phyloP scores from a whole-genome alignment of 1,140 invertebrate species.

The Lamellibrachia luymesi region DNA sequence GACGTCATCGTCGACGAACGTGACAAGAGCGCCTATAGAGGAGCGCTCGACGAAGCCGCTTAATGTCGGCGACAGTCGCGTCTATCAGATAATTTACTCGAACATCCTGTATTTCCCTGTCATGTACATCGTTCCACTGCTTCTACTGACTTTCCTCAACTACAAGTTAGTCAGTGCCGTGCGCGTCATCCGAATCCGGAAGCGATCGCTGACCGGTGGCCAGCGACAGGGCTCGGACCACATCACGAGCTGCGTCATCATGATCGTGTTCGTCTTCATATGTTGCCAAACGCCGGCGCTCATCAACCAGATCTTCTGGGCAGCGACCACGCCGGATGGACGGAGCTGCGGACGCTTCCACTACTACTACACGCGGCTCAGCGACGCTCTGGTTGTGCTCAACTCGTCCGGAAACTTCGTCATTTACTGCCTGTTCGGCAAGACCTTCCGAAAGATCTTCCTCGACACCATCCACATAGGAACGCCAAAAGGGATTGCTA shows the following conservation, averaged over 20 bases:
- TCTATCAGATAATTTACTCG: conserved; percentile 29
- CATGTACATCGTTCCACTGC: conserved; percentile 28
- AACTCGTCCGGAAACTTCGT: conserved; percentile 28
- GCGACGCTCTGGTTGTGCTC: conserved; percentile 27
- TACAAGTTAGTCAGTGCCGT: conserved; percentile 20
- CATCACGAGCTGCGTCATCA: conserved; percentile 28
- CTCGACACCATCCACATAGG: conserved; percentile 14
- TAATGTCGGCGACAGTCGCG: conserved; percentile 21
- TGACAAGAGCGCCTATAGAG: no score
- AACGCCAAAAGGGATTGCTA: neutral
- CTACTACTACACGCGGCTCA: conserved; percentile 31
- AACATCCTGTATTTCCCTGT: conserved; percentile 27
- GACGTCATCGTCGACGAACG: neutral
- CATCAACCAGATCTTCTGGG: conserved; percentile 32
- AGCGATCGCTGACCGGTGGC: neutral
- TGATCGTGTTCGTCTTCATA: conserved; percentile 28
- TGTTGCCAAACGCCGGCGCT: conserved; percentile 29
- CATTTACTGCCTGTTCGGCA: conserved; percentile 27
- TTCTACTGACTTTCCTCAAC: conserved; percentile 24
- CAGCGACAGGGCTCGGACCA: conserved; percentile 9
- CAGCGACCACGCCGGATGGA: neutral
- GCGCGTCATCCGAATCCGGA: conserved; percentile 13
- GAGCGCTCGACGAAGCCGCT: neutral
- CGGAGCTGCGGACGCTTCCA: conserved; percentile 25
- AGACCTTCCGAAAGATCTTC: conserved; percentile 25